Base-by-base conservation (phyloP, 2,888 invertebrate genomes). In the Aleiodes testaceus region DNA sequence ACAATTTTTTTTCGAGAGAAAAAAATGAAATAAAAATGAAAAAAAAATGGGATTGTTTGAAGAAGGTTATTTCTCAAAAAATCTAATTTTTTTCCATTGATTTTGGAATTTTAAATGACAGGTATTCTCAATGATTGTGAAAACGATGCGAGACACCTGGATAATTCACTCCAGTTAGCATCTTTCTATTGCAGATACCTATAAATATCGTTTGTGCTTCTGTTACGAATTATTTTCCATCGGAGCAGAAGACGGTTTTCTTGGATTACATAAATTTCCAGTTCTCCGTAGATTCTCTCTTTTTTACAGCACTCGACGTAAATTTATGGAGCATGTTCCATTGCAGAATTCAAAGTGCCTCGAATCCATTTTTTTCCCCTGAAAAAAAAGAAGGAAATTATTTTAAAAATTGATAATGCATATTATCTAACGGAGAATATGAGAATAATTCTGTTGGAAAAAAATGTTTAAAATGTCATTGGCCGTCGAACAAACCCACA, bases 261-360 rank as follows among this genome's bases (percentile, higher is more conserved):
- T 74, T 74, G 77, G 75, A 79, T 77, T 78, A 79, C 78, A 77
- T 74, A 76, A 79, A 79, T 78, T 66, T 70, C 52, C 64, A 73
- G 68, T 70, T 26, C 30, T 12, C 22, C 22, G 6, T 26, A 16
- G 47, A 47, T 47, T 47, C 47, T n/a, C 14, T 47, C 16, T 47
- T 26, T 26, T 26, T 2, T 26, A 3, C 26, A 5, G 47, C 47
- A 47, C 16, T 12, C 14, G n/a, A 16, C 47, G 16, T 45, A 12
- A 47, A 47, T 47, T 47, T 47, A 47, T 47, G 47, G n/a, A 16
- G 14, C 14, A 47, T 16, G 16, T 47, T 47, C n/a, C 3, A 47
- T 47, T n/a, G 6, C 47, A 26, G 3, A 26, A 26, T 26, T 26
- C 26, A 26, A 26, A 26, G n/a, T 26, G 26, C 26, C 26, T 26